Percentiles rank a stretch among this genome's conserved stretches.
phyloP scores from a whole-genome alignment of 2,113 vertebrate species.

The Cochlearius cochlearius region DNA sequence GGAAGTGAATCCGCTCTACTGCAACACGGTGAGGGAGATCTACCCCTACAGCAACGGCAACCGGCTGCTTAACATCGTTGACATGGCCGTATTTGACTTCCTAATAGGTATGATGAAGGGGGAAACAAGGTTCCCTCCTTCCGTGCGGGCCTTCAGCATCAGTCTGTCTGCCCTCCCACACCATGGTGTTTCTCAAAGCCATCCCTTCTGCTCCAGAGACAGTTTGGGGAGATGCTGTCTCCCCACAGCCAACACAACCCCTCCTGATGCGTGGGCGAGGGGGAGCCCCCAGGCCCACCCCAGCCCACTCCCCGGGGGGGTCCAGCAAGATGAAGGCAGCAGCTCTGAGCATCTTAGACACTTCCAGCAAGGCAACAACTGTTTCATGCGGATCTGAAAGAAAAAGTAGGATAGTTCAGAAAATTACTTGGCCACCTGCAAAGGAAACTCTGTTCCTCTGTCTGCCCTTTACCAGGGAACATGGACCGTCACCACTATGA shows the following conservation, averaged over 20 bases:
- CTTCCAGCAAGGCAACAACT: neutral
- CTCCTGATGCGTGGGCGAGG: neutral
- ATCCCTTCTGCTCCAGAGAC: neutral
- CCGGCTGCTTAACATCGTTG: conserved; percentile 90
- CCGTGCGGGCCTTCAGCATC: neutral
- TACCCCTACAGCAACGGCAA: conserved; percentile 88
- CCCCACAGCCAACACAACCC: neutral
- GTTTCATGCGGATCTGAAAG: neutral
- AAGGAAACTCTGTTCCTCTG: neutral
- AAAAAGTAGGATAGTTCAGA: fast-evolving
- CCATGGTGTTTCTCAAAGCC: neutral
- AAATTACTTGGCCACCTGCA: neutral
- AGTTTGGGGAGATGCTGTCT: neutral
- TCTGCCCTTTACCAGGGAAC: conserved; percentile 80
- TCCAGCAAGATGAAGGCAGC: neutral
- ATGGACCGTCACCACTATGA: conserved; percentile 99
- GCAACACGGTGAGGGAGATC: conserved; percentile 82
- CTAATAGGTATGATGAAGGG: conserved; percentile 78
- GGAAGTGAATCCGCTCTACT: conserved; percentile 92
- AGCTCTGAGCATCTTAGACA: neutral
- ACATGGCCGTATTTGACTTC: conserved; percentile 98
- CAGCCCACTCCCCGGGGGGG: neutral
- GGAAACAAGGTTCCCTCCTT: neutral
- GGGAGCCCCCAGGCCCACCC: neutral
- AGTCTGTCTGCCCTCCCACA: neutral